Evolutionary conservation across 2,888 invertebrate genomes (phyloP).

Genomic region (Aspidiotus rigidus): DNA sequence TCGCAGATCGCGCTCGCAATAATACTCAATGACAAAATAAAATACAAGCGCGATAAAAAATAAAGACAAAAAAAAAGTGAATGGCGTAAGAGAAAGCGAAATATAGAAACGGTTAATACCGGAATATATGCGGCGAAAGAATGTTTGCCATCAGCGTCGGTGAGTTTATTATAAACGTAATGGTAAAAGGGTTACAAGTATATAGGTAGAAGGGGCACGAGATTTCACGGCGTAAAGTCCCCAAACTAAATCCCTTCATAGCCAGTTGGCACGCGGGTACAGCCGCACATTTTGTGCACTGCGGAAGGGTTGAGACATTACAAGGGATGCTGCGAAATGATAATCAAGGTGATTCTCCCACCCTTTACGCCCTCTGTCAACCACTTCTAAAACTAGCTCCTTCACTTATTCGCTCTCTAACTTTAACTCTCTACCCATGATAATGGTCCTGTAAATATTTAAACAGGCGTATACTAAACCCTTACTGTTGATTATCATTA

Average conservation of each 20-base stretch:
- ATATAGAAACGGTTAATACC: slow-evolving; percentile 19
- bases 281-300: slow-evolving; percentile 22
- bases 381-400: slow-evolving; percentile 34
- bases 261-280: slow-evolving; percentile 28
- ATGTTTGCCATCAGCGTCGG: slow-evolving; percentile 32
- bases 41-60: slow-evolving; percentile 1
- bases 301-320: slow-evolving; percentile 34
- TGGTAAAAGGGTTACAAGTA: slow-evolving; percentile 29
- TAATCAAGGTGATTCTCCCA: slow-evolving; percentile 33
- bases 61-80: slow-evolving; percentile 2
- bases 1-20: slow-evolving; percentile 1
- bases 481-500: slow-evolving; percentile 34
- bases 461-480: slow-evolving; percentile 33
- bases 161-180: slow-evolving; percentile 29
- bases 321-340: slow-evolving; percentile 32
- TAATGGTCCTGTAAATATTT: slow-evolving; percentile 34
- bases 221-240: slow-evolving; percentile 33
- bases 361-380: slow-evolving; percentile 34
- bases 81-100: slow-evolving; percentile 6
- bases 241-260: slow-evolving; percentile 34
- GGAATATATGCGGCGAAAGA: slow-evolving; percentile 33
- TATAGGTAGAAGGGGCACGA: slow-evolving; percentile 24
- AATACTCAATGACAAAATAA: slow-evolving; percentile 25
- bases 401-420: slow-evolving; percentile 34
- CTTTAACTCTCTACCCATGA: slow-evolving; percentile 33